Evolutionary conservation across 2,797 vertebrate genomes (phyloP), one percentile per base, ranked within the genome.

Genomic region (Mareca strepera): DNA sequence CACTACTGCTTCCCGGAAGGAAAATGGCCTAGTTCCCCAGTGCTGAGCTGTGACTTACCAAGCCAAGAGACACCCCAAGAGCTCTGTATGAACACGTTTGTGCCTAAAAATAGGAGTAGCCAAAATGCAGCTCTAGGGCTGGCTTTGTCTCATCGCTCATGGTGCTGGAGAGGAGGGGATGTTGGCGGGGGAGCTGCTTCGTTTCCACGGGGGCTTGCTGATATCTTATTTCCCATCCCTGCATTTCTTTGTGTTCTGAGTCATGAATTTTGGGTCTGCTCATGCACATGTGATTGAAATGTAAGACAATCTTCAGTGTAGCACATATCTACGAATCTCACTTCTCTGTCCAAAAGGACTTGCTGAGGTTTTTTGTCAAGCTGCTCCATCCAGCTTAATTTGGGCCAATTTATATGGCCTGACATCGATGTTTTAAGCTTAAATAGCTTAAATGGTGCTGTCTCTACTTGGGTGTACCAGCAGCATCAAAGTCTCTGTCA

Each of bases 401-500:
- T 72, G 35, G 52, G 46, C 52, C 46, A 69, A 6, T 3, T 67
- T 59, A 18, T 3, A 17, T 1, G 28, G 50, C 31, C 17, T 4
- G 50, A 5, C 8, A 56, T 86, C 20, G 13, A 78, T 81, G 33
- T 16, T 76, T 74, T 43, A 68, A 68, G 41, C 53, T 76, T 41
- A 33, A 77, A 44, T 23, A 18, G 39, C n/a, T 88, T 74, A 63
- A 52, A 52, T 1, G 50, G 8, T 17, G 2, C 59, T 89, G 81
- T 23, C 74, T 69, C 79, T 84, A 21, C 72, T 25, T 29, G 81
- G 31, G 35, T 37, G 43, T 59, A 60, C 44, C 62, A 84, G 64
- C 88, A 93, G 81, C 74, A 88, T 60, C 85, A 78, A 93, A 85
- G 53, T 26, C 60, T 87, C 90, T 83, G 82, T 80, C 92, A 94